Evolutionary conservation across 2,797 vertebrate genomes (phyloP).

Genomic region (Nyctalus aviator): DNA sequence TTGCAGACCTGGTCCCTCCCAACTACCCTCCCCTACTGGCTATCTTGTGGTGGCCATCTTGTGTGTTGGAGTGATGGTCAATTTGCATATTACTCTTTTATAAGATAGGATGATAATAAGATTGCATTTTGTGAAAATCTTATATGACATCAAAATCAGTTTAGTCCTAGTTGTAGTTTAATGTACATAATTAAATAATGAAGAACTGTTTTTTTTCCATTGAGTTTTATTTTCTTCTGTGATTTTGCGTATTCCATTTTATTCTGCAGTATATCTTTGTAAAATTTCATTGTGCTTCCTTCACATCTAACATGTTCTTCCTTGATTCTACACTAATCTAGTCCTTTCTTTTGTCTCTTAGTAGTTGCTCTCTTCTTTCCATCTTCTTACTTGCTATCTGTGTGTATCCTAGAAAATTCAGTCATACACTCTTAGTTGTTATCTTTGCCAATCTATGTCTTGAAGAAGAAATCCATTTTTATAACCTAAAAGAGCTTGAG

Average conservation of each 20-base stretch:
- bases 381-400: background rate
- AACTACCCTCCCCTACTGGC: too few relatives aligned
- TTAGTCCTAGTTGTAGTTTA: background rate
- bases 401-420: background rate
- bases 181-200: background rate
- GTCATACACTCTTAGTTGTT: background rate
- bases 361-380: background rate
- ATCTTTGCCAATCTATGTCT: background rate
- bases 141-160: background rate
- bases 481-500: background rate
- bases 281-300: background rate
- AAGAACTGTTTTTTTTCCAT: background rate
- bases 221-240: background rate
- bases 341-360: background rate
- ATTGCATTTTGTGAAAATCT: slow-evolving; percentile 26
- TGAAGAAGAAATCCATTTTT: slow-evolving; percentile 5
- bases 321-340: background rate
- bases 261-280: background rate
- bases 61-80: too few relatives aligned
- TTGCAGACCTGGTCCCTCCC: too few relatives aligned
- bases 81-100: too few relatives aligned
- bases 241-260: background rate
- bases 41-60: too few relatives aligned
- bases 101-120: background rate
- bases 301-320: background rate